Conservation (phyloP, 1,140 invertebrate genomes). For the Microplitis demolitor region DNA sequence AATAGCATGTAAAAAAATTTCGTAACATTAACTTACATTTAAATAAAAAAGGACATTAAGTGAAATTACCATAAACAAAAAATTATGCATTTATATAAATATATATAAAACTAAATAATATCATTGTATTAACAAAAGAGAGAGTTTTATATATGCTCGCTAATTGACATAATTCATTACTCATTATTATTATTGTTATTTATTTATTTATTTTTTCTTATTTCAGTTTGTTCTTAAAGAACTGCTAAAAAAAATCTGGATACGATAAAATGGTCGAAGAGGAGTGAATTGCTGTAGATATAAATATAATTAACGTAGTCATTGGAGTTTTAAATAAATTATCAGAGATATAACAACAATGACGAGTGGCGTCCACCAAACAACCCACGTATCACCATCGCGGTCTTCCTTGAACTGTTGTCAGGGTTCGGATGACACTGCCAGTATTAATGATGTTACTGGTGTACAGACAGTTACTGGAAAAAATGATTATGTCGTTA, state of each 20-base stretch:
- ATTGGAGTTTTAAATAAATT: neutral
- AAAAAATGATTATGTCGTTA: constrained; percentile 51
- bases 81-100: too few species aligned
- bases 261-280: too few species aligned
- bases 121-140: too few species aligned
- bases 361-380: constrained; percentile 32
- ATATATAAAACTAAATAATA: too few species aligned
- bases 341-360: constrained; percentile 26
- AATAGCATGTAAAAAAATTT: too few species aligned
- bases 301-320: neutral
- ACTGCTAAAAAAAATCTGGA: too few species aligned
- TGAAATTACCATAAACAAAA: too few species aligned
- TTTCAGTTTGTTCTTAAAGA: too few species aligned
- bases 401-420: constrained; percentile 49
- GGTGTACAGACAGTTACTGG: constrained; percentile 33
- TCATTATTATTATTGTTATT: neutral
- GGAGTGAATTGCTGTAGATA: neutral
- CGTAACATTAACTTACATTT: too few species aligned
- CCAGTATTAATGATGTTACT: constrained; percentile 44
- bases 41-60: too few species aligned
- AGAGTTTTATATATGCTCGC: too few species aligned
- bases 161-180: too few species aligned
- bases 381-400: constrained; percentile 44
- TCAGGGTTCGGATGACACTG: constrained; percentile 39
- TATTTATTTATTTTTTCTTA: neutral